phyloP scores from a whole-genome alignment of 2,797 vertebrate genomes.

The Salmo trutta region DNA sequence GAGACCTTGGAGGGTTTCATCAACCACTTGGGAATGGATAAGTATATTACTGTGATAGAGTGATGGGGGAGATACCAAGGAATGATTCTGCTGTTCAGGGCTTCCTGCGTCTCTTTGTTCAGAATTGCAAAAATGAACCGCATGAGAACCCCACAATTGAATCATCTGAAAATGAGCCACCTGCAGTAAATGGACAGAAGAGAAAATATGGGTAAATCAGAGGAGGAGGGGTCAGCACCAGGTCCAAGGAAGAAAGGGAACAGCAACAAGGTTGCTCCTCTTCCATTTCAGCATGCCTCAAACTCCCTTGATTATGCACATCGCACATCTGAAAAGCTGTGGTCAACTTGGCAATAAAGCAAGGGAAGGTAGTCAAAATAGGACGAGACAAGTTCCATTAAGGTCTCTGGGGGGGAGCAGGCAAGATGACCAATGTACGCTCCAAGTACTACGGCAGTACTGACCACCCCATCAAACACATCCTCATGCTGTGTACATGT shows the following conservation, averaged over 20 bases:
- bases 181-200: background rate
- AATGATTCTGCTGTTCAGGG: background rate
- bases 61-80: background rate
- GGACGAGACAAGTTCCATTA: background rate
- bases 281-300: too few relatives aligned
- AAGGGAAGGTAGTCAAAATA: constrained; percentile 20
- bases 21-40: fast-evolving
- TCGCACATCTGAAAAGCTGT: background rate
- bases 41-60: background rate
- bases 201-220: background rate
- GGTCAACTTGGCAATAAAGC: fast-evolving
- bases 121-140: background rate
- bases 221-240: background rate
- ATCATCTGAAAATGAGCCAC: background rate
- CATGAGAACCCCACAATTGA: background rate
- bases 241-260: background rate
- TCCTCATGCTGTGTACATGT: too few relatives aligned
- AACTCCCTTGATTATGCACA: background rate
- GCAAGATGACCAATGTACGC: constrained; percentile 10
- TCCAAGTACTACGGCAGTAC: fast-evolving
- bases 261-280: background rate
- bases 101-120: background rate
- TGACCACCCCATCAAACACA: too few relatives aligned
- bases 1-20: background rate
- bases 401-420: constrained; percentile 8